These are phyloP conservation scores for Scaptomyza parva DNA, from an alignment of 2,888 invertebrate species.

Conservation along the genomic window DNA sequence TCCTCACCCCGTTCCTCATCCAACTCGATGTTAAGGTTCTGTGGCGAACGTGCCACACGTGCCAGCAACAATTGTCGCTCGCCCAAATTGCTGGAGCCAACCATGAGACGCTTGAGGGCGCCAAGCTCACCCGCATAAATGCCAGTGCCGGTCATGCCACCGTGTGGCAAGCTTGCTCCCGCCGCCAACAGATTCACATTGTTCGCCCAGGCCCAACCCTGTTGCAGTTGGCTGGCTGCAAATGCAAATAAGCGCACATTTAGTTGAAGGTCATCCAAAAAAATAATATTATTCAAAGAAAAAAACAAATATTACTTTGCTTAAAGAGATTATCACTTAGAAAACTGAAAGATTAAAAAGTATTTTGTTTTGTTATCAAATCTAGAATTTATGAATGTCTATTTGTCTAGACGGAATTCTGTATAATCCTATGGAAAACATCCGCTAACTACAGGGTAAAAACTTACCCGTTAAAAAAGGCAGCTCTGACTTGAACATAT, in stretches of 20 bases:
- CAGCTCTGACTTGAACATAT: slow-evolving; percentile 93
- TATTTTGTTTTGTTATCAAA: slow-evolving; percentile 14
- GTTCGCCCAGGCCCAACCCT: slow-evolving; percentile 87
- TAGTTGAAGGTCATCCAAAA: not conserved
- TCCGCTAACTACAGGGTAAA: no score
- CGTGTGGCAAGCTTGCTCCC: slow-evolving; percentile 86
- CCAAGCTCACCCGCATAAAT: slow-evolving; percentile 85
- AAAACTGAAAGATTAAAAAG: not conserved
- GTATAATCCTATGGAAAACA: no score
- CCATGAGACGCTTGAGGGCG: slow-evolving; percentile 76
- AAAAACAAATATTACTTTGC: not conserved
- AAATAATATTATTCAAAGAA: no score
- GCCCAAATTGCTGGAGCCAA: slow-evolving; percentile 48
- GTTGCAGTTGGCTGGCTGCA: slow-evolving; percentile 86
- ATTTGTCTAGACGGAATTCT: not conserved
- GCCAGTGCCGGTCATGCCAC: slow-evolving; percentile 87
- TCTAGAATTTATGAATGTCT: not conserved
- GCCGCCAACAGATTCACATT: slow-evolving; percentile 87
- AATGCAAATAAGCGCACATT: slow-evolving; percentile 3
- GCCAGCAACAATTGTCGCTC: slow-evolving; percentile 75
- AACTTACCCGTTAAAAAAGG: slow-evolving; percentile 87
- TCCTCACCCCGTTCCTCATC: slow-evolving; percentile 28
- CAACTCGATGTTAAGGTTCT: not conserved
- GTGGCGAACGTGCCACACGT: slow-evolving; percentile 59
- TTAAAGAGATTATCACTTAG: not conserved